These are phyloP conservation scores for Chymomyza fuscimana DNA, from an alignment of 2,888 invertebrate species.

Conservation along the genomic window DNA sequence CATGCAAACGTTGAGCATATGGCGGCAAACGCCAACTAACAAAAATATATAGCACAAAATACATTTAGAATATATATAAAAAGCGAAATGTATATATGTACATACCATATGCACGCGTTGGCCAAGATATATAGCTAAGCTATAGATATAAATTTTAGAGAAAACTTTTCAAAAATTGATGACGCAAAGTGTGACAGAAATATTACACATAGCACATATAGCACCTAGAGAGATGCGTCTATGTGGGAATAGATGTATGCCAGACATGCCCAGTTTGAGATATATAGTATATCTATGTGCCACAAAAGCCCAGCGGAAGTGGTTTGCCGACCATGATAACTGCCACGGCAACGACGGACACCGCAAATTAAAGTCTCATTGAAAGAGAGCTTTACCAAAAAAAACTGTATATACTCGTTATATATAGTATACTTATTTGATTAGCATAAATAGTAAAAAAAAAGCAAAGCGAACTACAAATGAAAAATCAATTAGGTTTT, in stretches of 20 bases:
- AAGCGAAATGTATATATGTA: background rate
- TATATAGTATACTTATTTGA: conserved; percentile 9
- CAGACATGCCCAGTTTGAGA: background rate
- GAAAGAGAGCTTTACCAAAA: conserved; percentile 36
- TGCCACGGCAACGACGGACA: conserved; percentile 1
- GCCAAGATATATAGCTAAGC: background rate
- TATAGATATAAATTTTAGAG: background rate
- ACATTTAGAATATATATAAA: background rate
- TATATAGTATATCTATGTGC: background rate
- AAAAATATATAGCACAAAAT: background rate
- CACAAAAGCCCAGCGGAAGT: background rate
- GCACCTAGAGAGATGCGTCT: background rate
- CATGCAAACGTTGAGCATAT: background rate
- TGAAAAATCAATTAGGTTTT: conserved; percentile 39
- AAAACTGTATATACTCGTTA: conserved; percentile 31
- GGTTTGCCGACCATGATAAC: background rate
- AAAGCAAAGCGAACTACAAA: background rate
- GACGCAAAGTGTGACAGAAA: conserved; percentile 5
- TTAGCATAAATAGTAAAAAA: conserved; percentile 40
- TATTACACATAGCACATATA: background rate
- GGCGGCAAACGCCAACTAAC: background rate
- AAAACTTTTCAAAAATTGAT: background rate
- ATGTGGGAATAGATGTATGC: background rate
- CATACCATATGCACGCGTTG: background rate
- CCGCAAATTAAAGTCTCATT: conserved; percentile 35